These are phyloP conservation scores for Dinoponera quadriceps DNA, from an alignment of 1,140 invertebrate genomes.

Conservation along the genomic window DNA sequence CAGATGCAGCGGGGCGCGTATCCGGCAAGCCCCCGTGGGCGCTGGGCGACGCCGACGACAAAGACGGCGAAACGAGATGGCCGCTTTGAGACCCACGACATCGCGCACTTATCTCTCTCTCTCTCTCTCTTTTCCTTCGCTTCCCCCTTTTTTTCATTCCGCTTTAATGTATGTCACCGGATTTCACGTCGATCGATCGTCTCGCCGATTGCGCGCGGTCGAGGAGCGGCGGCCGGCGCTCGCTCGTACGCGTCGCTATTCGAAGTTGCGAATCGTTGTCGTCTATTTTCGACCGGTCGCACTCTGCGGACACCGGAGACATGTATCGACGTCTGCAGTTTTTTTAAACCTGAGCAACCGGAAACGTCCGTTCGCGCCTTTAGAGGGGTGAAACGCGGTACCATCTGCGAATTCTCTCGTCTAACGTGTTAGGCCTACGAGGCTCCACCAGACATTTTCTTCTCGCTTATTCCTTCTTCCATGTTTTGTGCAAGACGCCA, in stretches of 20 bases:
- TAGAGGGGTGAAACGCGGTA: too few relatives aligned
- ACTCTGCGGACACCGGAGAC: background rate
- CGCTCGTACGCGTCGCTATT: slow-evolving; percentile 1
- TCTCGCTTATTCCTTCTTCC: too few relatives aligned
- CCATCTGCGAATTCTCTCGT: too few relatives aligned
- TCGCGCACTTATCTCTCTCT: slow-evolving; percentile 18
- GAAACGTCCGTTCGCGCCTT: too few relatives aligned
- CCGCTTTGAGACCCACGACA: background rate
- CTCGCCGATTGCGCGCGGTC: background rate
- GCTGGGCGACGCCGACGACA: slow-evolving; percentile 58
- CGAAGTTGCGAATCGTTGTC: background rate
- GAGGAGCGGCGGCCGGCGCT: background rate
- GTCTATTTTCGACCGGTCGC: background rate
- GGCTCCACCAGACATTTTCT: too few relatives aligned
- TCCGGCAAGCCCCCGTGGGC: slow-evolving; percentile 77
- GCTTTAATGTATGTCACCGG: slow-evolving; percentile 50
- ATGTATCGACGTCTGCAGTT: too few relatives aligned
- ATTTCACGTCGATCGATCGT: slow-evolving; percentile 31
- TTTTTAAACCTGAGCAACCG: too few relatives aligned
- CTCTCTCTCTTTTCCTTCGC: slow-evolving; percentile 25
- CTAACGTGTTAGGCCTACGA: too few relatives aligned
- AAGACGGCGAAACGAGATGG: slow-evolving; percentile 50
- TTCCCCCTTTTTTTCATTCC: slow-evolving; percentile 25
- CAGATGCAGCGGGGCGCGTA: slow-evolving; percentile 82
- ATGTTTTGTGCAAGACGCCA: too few relatives aligned